Conservation (phyloP, 2,113 vertebrate genomes). For the Pseudolaguvia tuberculata region DNA sequence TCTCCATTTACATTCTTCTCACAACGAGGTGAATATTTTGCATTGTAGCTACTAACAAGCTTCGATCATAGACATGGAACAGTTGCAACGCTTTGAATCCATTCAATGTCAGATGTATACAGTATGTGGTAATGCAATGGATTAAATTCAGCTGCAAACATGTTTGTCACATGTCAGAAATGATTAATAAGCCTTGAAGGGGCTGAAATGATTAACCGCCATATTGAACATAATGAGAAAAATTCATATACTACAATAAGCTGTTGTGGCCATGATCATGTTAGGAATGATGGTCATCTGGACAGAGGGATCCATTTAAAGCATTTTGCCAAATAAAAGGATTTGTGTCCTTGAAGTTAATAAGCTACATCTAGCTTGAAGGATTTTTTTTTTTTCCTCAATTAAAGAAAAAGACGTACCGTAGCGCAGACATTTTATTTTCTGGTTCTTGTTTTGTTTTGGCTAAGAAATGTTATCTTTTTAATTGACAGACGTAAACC, state of each 20-base stretch:
- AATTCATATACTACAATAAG: not conserved
- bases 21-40: not conserved
- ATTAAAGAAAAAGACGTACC: slow-evolving; percentile 36
- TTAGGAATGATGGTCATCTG: not conserved
- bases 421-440: slow-evolving; percentile 27
- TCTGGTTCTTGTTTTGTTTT: slow-evolving; percentile 1
- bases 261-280: not conserved
- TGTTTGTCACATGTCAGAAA: not conserved
- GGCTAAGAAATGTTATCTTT: not conserved
- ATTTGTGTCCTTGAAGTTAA: not conserved
- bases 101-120: not conserved
- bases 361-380: slow-evolving; percentile 38
- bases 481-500: slow-evolving; percentile 14
- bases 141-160: not conserved
- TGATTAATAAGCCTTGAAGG: slow-evolving; percentile 12
- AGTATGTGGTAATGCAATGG: not conserved
- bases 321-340: slow-evolving; percentile 27
- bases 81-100: not conserved
- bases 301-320: slow-evolving; percentile 11
- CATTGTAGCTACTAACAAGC: not conserved
- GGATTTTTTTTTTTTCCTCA: slow-evolving; percentile 28
- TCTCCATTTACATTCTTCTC: not conserved
- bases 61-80: not conserved
- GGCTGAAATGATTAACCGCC: not conserved
- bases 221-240: not conserved